Conservation (phyloP, 2,797 vertebrate species). For the Rhinella marina region DNA sequence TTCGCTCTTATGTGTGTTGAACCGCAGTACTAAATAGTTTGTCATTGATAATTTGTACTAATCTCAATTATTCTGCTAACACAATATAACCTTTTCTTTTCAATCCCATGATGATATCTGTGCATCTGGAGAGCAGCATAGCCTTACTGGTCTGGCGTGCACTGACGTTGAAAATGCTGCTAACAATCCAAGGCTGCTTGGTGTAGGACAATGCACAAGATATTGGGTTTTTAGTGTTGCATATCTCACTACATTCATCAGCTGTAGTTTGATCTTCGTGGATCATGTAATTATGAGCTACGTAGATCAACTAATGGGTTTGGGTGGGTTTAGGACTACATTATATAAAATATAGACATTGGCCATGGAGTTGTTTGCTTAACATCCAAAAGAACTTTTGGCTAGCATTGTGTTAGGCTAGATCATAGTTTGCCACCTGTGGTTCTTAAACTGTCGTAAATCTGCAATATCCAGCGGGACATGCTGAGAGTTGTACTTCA, state of each 20-base stretch:
- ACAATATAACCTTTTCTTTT: not conserved
- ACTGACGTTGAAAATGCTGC: constrained; percentile 46
- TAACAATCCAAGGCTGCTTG: constrained; percentile 21
- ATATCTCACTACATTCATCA: not conserved
- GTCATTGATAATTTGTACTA: constrained; percentile 21
- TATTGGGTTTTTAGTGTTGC: not conserved
- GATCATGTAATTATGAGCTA: not conserved
- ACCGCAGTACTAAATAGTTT: constrained; percentile 44
- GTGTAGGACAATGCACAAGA: not conserved
- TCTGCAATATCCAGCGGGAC: not conserved
- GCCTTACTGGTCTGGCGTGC: not conserved
- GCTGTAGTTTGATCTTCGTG: not conserved
- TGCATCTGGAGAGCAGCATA: constrained; percentile 26
- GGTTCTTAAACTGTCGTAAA: not conserved
- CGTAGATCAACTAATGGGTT: not conserved
- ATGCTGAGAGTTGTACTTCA: not conserved
- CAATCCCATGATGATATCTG: not conserved
- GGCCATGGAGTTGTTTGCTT: not conserved
- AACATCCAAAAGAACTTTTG: not conserved
- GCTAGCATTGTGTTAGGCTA: not conserved
- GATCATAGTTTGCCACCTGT: not conserved
- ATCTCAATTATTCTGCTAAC: constrained; percentile 14
- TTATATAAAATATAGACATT: not conserved
- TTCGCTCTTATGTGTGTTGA: constrained; percentile 26
- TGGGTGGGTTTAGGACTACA: not conserved